These are phyloP conservation scores for Sebastes cheni DNA, from an alignment of 2,797 vertebrate species.

Conservation along the genomic window DNA sequence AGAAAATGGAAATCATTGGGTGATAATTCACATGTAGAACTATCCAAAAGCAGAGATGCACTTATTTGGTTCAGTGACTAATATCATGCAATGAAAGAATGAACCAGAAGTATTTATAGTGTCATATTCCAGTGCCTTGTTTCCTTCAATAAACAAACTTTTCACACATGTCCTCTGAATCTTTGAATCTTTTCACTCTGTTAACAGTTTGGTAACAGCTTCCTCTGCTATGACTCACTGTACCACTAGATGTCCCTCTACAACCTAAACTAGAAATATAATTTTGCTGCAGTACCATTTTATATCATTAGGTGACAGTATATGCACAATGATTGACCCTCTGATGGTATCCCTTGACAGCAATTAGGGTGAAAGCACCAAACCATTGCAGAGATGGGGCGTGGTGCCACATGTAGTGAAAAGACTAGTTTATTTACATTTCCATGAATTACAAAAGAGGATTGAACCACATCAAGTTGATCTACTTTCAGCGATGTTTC, in stretches of 20 bases:
- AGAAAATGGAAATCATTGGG: background rate
- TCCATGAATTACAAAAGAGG: background rate
- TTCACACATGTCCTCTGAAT: background rate
- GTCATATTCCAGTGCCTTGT: slow-evolving; percentile 58
- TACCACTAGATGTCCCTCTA: slow-evolving; percentile 52
- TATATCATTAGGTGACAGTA: slow-evolving; percentile 44
- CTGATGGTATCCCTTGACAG: background rate
- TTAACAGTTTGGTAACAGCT: background rate
- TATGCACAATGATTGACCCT: background rate
- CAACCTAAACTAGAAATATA: background rate
- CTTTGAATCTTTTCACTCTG: background rate
- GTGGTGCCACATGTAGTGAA: slow-evolving; percentile 29
- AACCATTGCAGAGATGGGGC: slow-evolving; percentile 15
- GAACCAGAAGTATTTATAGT: background rate
- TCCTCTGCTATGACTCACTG: background rate
- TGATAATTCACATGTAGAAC: background rate
- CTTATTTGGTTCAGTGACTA: background rate
- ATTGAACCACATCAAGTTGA: background rate
- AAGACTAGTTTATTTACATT: slow-evolving; percentile 18
- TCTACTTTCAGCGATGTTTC: background rate
- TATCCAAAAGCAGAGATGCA: background rate
- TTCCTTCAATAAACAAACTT: slow-evolving; percentile 54
- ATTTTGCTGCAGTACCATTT: background rate
- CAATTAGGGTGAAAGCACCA: background rate
- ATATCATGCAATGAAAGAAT: background rate